Evolutionary conservation across 1,140 invertebrate genomes (phyloP), one percentile per base, ranked within the genome.

Genomic region (Drosophila aff.): DNA sequence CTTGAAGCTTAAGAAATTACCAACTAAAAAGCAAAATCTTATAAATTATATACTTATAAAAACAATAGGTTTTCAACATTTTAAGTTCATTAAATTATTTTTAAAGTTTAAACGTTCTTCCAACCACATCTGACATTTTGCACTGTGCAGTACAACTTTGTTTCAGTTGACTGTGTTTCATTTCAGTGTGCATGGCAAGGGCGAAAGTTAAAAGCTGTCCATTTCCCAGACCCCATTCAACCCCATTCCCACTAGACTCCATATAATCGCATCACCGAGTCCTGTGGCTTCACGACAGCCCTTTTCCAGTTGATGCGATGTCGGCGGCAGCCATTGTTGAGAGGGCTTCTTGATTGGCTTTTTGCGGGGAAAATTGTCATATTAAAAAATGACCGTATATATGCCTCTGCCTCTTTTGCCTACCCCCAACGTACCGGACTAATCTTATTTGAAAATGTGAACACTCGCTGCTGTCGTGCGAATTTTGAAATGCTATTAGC

Each of bases 261-360:
- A 33, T 65, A 65, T 84, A 85, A 84, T 84, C 81, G 78, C 78
- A 85, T 84, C 82, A 84, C 53, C 65, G 81, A 77, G 67, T 58
- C 36, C 53, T 66, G 81, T 44, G 77, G 67, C 73, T 77, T 74
- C 76, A 57, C 58, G 79, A 66, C 80, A 80, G 61, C 72, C 76
- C 72, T 80, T 79, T 79, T 62, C 61, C 58, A 69, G 74, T 52
- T 78, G 75, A 78, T 69, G 16, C 31, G 52, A 71, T 60, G 59
- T 66, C 67, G 61, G 43, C 21, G 38, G 31, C 50, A 52, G 47
- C 74, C 63, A 76, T 79, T 67, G 75, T 87, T 67, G 75, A 41
- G 60, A 33, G 67, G 63, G 49, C 60, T 50, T 44, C 43, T 41
- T 86, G 82, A 86, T 85, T 85, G 82, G 68, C 74, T 82, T 85